phyloP scores from a whole-genome alignment of 2,113 vertebrate genomes.

The Xiphophorus maculatus region DNA sequence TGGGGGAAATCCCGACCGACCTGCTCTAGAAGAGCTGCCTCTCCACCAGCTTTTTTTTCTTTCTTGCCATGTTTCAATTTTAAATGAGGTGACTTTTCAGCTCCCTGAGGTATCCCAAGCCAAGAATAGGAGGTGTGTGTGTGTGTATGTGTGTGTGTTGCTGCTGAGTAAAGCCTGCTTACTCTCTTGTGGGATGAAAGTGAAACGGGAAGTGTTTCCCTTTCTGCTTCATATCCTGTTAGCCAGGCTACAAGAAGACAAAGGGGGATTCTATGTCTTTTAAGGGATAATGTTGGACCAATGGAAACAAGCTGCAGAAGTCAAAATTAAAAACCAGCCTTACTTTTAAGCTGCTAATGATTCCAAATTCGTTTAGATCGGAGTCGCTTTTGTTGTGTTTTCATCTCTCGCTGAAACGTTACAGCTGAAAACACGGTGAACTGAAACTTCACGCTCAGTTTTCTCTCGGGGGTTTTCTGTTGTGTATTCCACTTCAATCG shows the following conservation, averaged over 20 bases:
- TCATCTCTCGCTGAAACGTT: no score
- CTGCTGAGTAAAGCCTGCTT: slow-evolving; percentile 40
- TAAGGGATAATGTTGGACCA: neutral
- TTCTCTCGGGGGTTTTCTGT: neutral
- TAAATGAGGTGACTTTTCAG: slow-evolving; percentile 60
- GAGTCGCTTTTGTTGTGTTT: neutral
- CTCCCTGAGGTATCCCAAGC: slow-evolving; percentile 31
- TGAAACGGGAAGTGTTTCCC: slow-evolving; percentile 25
- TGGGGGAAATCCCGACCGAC: slow-evolving; percentile 52
- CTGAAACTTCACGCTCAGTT: slow-evolving; percentile 18
- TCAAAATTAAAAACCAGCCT: neutral
- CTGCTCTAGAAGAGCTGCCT: slow-evolving; percentile 39
- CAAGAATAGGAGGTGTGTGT: slow-evolving; percentile 38
- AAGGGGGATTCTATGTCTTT: slow-evolving; percentile 7
- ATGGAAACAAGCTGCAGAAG: neutral
- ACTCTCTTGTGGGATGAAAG: neutral
- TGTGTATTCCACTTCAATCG: neutral
- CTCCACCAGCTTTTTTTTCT: slow-evolving; percentile 46
- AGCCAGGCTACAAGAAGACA: slow-evolving; percentile 21
- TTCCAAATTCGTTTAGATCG: neutral
- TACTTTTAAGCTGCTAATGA: neutral
- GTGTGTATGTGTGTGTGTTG: neutral
- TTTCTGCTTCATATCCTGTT: slow-evolving; percentile 38
- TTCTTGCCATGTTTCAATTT: slow-evolving; percentile 62
- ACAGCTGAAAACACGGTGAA: neutral